Percentiles rank a stretch among this genome's conserved stretches.
Evolutionary conservation across 2,888 invertebrate species (phyloP).

Genomic region (Arctia plantaginis): DNA sequence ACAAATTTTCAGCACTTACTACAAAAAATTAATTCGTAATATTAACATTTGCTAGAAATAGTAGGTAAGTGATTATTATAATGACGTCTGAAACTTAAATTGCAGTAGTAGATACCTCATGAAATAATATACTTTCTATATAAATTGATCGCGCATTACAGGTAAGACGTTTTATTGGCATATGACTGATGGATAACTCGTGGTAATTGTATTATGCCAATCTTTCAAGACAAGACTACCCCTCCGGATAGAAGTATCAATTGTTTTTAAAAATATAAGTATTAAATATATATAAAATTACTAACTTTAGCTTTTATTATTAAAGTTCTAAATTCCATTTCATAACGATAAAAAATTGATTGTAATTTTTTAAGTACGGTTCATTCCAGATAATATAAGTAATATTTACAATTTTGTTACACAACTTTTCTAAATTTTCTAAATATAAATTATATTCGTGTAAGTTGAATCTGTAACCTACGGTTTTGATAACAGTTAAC

Average conservation of each 20-base stretch:
- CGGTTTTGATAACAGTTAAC: constrained; percentile 78
- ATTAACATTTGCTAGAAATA: neutral
- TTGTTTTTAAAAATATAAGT: neutral
- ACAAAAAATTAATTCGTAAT: neutral
- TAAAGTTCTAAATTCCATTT: neutral
- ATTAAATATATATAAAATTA: too few species aligned
- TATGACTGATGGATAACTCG: too few species aligned
- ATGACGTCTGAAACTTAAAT: neutral
- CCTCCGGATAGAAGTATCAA: neutral
- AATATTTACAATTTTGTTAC: neutral
- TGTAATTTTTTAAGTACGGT: neutral
- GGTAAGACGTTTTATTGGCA: too few species aligned
- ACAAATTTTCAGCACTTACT: too few species aligned
- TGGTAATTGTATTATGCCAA: neutral
- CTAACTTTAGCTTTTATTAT: too few species aligned
- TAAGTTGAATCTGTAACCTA: constrained; percentile 64
- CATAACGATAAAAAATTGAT: neutral
- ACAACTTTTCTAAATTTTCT: constrained; percentile 21
- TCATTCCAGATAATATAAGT: neutral
- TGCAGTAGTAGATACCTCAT: neutral
- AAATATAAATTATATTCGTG: constrained; percentile 49
- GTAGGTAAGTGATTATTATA: neutral
- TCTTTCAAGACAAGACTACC: neutral
- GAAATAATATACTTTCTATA: neutral
- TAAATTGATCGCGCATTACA: too few species aligned